Conservation (phyloP, 1,140 invertebrate species). For the Medauroidea extradentata region DNA sequence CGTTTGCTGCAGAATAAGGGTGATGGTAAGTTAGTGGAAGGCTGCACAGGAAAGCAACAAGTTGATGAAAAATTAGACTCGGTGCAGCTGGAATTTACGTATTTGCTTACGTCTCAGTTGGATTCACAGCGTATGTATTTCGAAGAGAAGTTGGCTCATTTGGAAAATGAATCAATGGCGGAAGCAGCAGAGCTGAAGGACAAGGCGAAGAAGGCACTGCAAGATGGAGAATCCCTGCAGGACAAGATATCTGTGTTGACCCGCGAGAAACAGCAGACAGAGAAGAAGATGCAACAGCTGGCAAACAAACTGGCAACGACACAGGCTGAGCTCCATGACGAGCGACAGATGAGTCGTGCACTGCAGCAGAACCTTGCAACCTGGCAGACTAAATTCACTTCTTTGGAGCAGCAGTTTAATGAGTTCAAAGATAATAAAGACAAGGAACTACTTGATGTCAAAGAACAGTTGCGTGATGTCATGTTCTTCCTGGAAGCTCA, state of each 20-base stretch:
- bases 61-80: slow-evolving; percentile 88
- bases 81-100: slow-evolving; percentile 93
- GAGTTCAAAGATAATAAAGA: slow-evolving; percentile 55
- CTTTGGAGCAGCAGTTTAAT: slow-evolving; percentile 58
- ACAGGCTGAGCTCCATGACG: slow-evolving; percentile 67
- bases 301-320: slow-evolving; percentile 47
- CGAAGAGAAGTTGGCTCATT: slow-evolving; percentile 72
- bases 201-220: slow-evolving; percentile 35
- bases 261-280: slow-evolving; percentile 61
- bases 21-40: slow-evolving; percentile 95
- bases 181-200: slow-evolving; percentile 39
- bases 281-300: slow-evolving; percentile 52
- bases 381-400: slow-evolving; percentile 65
- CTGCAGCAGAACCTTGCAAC: slow-evolving; percentile 71
- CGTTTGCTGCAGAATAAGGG: slow-evolving; percentile 91
- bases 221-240: slow-evolving; percentile 41
- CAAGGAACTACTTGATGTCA: slow-evolving; percentile 72
- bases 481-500: slow-evolving; percentile 95
- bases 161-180: slow-evolving; percentile 43
- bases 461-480: slow-evolving; percentile 89
- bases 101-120: slow-evolving; percentile 93
- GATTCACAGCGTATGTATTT: slow-evolving; percentile 92
- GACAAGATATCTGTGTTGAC: slow-evolving; percentile 43
- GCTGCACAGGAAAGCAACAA: slow-evolving; percentile 43
- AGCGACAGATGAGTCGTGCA: slow-evolving; percentile 69